Percentiles rank a stretch among this genome's conserved stretches.
Evolutionary conservation across 2,113 vertebrate genomes (phyloP).

Genomic region (Agapornis roseicollis): DNA sequence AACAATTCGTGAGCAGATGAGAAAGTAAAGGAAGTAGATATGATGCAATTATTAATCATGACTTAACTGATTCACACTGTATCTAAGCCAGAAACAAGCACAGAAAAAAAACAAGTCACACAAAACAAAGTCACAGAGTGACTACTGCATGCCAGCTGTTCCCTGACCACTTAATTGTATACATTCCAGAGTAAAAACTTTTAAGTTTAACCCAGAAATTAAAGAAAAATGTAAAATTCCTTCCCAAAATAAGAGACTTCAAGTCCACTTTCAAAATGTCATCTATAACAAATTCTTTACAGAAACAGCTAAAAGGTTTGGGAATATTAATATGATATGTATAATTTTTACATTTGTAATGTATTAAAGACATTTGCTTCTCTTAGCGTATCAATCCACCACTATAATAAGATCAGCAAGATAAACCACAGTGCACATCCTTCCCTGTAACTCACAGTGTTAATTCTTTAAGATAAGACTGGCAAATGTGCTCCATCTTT

Average conservation of each 20-base stretch:
- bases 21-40: neutral
- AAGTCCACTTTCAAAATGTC: neutral
- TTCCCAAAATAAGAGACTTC: neutral
- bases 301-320: neutral
- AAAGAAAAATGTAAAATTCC: neutral
- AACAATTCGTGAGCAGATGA: neutral
- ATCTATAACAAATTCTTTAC: neutral
- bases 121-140: neutral
- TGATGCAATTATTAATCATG: neutral
- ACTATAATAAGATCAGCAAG: conserved; percentile 1
- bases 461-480: conserved; percentile 47
- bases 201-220: neutral
- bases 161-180: neutral
- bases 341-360: neutral
- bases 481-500: conserved; percentile 5
- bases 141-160: conserved; percentile 26
- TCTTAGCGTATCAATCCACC: neutral
- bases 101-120: neutral
- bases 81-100: neutral
- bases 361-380: neutral
- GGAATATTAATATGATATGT: neutral
- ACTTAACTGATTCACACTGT: neutral
- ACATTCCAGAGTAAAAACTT: conserved; percentile 15
- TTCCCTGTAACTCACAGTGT: conserved; percentile 12
- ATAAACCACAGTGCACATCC: neutral